Percentiles rank a stretch among this genome's conserved stretches.
Conservation (phyloP, 2,888 invertebrate genomes). For the Thymelicus lineola region DNA sequence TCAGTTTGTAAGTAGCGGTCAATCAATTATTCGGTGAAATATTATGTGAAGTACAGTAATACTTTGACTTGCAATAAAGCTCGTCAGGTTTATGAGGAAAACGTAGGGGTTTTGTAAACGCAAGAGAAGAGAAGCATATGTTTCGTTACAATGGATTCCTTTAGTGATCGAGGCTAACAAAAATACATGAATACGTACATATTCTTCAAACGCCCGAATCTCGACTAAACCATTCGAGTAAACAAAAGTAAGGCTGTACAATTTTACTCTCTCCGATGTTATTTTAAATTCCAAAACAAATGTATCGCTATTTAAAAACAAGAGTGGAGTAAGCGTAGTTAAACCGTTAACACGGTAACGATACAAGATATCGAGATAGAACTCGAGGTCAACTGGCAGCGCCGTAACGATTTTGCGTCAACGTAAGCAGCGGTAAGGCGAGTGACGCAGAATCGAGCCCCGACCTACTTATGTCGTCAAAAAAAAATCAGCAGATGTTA, state of each 20-base stretch:
- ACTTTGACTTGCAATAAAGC: too few species aligned
- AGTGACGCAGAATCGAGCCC: conserved; percentile 81
- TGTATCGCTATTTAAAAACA: conserved; percentile 5
- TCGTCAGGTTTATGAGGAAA: too few species aligned
- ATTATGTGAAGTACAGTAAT: too few species aligned
- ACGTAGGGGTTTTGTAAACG: too few species aligned
- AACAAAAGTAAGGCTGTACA: conserved; percentile 5
- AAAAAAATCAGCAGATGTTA: conserved; percentile 83
- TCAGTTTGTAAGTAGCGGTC: too few species aligned
- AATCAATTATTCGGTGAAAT: too few species aligned
- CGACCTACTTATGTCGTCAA: conserved; percentile 84
- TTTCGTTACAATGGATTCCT: too few species aligned
- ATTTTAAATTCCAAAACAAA: conserved; percentile 3
- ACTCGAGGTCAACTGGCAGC: conserved; percentile 28
- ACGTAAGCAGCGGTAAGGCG: conserved; percentile 69
- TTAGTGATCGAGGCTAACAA: background rate
- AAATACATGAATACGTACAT: background rate
- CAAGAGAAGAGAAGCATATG: too few species aligned
- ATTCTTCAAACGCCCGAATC: background rate
- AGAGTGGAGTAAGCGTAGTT: conserved; percentile 14
- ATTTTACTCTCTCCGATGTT: conserved; percentile 4
- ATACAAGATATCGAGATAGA: conserved; percentile 22
- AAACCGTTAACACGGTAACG: conserved; percentile 12
- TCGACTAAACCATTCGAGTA: background rate
- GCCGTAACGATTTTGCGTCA: conserved; percentile 75